Conservation (phyloP, 2,888 invertebrate genomes). For the Patella caerulea region DNA sequence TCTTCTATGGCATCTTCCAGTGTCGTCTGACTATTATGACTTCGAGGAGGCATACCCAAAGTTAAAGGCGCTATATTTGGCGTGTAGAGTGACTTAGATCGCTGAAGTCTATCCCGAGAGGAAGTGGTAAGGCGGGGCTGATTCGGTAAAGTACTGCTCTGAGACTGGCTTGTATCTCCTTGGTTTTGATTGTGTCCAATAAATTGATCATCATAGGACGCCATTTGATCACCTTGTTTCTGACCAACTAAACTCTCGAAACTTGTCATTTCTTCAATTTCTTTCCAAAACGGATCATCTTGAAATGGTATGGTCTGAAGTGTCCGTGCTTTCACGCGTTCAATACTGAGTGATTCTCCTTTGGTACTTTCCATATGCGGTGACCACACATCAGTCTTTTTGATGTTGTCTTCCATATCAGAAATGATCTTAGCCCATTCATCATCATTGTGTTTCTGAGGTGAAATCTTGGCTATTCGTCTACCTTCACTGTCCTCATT, state of each 20-base stretch:
- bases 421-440: constrained; percentile 37
- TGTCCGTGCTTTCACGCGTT: constrained; percentile 61
- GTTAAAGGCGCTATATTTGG: constrained; percentile 58
- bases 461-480: constrained; percentile 27
- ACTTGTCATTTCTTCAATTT: constrained; percentile 61
- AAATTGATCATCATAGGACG: background rate
- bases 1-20: constrained; percentile 64
- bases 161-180: constrained; percentile 28
- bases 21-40: constrained; percentile 53
- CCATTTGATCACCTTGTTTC: background rate
- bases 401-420: constrained; percentile 36
- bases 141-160: constrained; percentile 38
- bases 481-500: constrained; percentile 14
- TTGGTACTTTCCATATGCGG: constrained; percentile 60
- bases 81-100: constrained; percentile 50
- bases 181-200: background rate
- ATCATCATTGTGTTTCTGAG: constrained; percentile 26
- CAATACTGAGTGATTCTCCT: constrained; percentile 59
- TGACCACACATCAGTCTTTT: constrained; percentile 60
- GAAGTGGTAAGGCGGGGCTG: constrained; percentile 32
- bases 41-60: constrained; percentile 39
- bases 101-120: constrained; percentile 34
- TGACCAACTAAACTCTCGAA: constrained; percentile 43
- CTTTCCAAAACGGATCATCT: constrained; percentile 65
- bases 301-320: constrained; percentile 64